These are phyloP conservation scores for Decapterus maruadsi DNA, from an alignment of 2,797 vertebrate genomes.

Conservation along the genomic window DNA sequence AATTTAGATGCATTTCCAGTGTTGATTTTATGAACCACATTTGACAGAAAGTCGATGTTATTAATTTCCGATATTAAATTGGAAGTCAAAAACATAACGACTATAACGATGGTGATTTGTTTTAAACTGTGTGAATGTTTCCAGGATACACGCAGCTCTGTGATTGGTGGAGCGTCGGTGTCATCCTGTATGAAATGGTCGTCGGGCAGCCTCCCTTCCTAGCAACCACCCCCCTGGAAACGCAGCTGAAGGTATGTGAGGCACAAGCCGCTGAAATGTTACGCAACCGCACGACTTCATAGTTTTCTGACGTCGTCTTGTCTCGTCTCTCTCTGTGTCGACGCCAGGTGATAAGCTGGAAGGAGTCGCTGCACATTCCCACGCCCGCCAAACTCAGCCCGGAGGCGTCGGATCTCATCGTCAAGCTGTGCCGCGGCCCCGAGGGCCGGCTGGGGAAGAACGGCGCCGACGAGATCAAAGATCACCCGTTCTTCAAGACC, in stretches of 20 bases:
- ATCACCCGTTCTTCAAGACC: conserved; percentile 93
- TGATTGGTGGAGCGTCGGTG: conserved; percentile 99
- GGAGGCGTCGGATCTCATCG: conserved; percentile 94
- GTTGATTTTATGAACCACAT: too few relatives aligned
- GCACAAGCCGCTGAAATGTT: conserved; percentile 20
- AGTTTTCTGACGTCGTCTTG: background rate
- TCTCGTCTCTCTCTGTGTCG: background rate
- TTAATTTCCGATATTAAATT: too few relatives aligned
- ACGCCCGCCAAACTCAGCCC: conserved; percentile 92
- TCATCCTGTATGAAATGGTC: conserved; percentile 98
- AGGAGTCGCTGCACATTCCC: conserved; percentile 94
- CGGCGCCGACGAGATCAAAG: conserved; percentile 96
- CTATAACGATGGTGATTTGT: background rate
- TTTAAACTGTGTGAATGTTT: background rate
- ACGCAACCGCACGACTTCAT: background rate
- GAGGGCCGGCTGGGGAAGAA: conserved; percentile 96
- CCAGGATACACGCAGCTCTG: conserved; percentile 98
- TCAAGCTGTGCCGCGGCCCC: conserved; percentile 94
- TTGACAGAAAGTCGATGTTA: too few relatives aligned
- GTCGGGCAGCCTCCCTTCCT: conserved; percentile 97
- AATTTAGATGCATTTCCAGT: too few relatives aligned
- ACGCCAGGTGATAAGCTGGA: conserved; percentile 96
- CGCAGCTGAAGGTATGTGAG: conserved; percentile 94
- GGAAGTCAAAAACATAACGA: too few relatives aligned
- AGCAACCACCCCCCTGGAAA: conserved; percentile 96